Evolutionary conservation across 2,113 vertebrate species (phyloP).

Genomic region (Triplophysa rosa): DNA sequence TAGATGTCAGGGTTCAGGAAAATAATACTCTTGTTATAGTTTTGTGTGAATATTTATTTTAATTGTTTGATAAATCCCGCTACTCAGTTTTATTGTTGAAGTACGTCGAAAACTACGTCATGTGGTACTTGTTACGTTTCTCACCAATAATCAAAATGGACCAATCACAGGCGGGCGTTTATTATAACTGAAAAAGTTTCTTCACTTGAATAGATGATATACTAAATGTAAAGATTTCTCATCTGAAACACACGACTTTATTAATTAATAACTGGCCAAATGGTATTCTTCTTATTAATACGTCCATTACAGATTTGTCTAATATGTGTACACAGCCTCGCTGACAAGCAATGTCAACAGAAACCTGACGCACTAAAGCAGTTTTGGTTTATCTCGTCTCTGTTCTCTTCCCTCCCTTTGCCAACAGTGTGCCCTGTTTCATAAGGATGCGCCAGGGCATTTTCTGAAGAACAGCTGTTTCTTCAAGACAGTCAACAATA

Average conservation of each 20-base stretch:
- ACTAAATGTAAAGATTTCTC: too few relatives aligned
- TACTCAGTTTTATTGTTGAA: too few relatives aligned
- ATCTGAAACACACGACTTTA: too few relatives aligned
- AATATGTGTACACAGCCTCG: too few relatives aligned
- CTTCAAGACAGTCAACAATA: conserved; percentile 55
- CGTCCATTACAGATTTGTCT: too few relatives aligned
- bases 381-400: conserved; percentile 18
- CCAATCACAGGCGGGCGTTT: neutral
- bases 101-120: neutral
- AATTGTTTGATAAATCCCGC: too few relatives aligned
- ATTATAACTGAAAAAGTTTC: neutral
- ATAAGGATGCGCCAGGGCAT: conserved; percentile 25
- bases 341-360: conserved; percentile 39
- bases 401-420: conserved; percentile 57
- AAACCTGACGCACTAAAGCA: neutral
- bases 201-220: neutral
- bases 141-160: neutral
- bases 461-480: conserved; percentile 64
- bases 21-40: too few relatives aligned
- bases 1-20: too few relatives aligned
- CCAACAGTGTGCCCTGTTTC: conserved; percentile 31
- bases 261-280: too few relatives aligned
- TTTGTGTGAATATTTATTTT: too few relatives aligned
- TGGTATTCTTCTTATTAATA: too few relatives aligned
- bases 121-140: neutral